A percentile compares a stretch with the other conserved stretches of the same genome.
These are phyloP conservation scores for Bujurquina vittata DNA, from an alignment of 2,113 vertebrate genomes.

Conservation along the genomic window DNA sequence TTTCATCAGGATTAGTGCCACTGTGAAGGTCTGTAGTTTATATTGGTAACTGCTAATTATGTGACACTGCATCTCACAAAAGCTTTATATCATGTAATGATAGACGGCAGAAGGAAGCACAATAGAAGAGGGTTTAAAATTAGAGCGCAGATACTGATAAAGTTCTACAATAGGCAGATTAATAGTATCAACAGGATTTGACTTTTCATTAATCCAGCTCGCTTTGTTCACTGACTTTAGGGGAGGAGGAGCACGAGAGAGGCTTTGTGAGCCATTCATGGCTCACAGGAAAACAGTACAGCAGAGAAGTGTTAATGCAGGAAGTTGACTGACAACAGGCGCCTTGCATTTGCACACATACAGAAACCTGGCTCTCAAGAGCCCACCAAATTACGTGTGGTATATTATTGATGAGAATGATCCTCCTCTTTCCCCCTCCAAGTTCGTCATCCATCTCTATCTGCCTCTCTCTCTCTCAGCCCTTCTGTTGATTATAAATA, in stretches of 20 bases:
- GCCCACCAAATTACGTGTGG: slow-evolving; percentile 13
- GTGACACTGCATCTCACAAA: not conserved
- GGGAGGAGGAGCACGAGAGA: not conserved
- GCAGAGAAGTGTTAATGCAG: slow-evolving; percentile 8
- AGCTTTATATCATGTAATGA: not conserved
- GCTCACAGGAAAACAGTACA: not conserved
- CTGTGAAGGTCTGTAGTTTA: not conserved
- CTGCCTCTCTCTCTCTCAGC: not conserved
- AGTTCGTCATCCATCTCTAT: not conserved
- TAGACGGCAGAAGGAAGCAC: not conserved
- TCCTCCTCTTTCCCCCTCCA: not conserved
- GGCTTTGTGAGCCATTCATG: not conserved
- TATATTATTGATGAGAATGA: slow-evolving; percentile 41
- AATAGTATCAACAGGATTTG: not conserved
- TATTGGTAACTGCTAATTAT: not conserved
- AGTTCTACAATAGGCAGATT: not conserved
- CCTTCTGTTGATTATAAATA: not conserved
- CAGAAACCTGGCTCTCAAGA: not conserved
- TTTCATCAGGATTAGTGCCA: not conserved
- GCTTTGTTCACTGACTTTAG: not conserved
- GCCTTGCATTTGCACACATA: not conserved
- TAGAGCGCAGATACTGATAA: not conserved
- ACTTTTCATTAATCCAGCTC: not conserved
- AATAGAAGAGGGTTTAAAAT: not conserved
- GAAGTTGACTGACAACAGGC: slow-evolving; percentile 28